phyloP scores from a whole-genome alignment of 1,140 invertebrate genomes.

The Zaprionus africanus region DNA sequence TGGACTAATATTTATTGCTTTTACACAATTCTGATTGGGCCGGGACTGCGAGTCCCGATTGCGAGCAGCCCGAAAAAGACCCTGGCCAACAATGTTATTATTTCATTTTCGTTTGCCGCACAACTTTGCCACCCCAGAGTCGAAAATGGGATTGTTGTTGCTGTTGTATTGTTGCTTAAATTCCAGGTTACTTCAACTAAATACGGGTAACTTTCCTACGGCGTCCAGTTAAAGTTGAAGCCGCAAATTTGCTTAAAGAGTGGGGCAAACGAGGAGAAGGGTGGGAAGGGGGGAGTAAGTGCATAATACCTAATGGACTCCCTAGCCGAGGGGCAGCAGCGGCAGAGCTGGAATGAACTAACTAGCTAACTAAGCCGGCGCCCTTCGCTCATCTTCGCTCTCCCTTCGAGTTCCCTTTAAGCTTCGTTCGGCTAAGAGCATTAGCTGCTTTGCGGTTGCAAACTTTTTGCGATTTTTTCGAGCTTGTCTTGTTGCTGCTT shows the following conservation, averaged over 20 bases:
- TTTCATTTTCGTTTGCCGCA: slow-evolving; percentile 34
- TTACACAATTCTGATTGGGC: slow-evolving; percentile 10
- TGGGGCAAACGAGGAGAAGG: background rate
- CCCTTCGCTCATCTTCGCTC: background rate
- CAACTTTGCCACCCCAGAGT: background rate
- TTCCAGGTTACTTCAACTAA: slow-evolving; percentile 47
- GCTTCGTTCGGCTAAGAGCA: slow-evolving; percentile 46
- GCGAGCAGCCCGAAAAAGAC: slow-evolving; percentile 3
- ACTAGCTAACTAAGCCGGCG: slow-evolving; percentile 17
- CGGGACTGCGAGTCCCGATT: background rate
- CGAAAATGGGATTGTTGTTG: slow-evolving; percentile 4
- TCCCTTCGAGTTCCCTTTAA: background rate
- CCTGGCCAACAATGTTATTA: slow-evolving; percentile 50
- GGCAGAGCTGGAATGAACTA: slow-evolving; percentile 20
- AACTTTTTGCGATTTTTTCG: slow-evolving; percentile 29
- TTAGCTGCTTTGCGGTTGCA: slow-evolving; percentile 75
- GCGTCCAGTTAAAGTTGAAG: slow-evolving; percentile 7
- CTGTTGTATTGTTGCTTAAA: slow-evolving; percentile 49
- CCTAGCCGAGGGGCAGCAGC: background rate
- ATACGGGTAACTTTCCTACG: background rate
- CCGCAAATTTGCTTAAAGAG: slow-evolving; percentile 26
- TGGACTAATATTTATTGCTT: slow-evolving; percentile 31
- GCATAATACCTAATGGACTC: slow-evolving; percentile 32
- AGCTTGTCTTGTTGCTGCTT: background rate
- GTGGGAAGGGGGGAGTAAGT: background rate